Conservation (phyloP, 2,797 vertebrate genomes). For the Centropyge bicolor region DNA sequence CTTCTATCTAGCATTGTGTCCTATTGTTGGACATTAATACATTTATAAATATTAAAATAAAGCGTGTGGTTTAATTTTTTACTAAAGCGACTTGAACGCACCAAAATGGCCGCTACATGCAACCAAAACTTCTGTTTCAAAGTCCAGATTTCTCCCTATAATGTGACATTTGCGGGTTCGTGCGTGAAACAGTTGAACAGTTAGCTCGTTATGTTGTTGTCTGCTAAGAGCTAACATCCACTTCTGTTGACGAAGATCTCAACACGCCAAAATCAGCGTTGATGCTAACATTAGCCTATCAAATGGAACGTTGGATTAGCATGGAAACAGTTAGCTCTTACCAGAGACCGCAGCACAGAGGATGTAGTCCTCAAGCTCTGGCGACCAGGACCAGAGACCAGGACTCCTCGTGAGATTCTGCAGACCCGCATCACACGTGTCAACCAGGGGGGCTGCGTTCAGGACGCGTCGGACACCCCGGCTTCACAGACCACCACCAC, state of each 20-base stretch:
- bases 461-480: not conserved
- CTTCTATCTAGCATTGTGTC: not conserved
- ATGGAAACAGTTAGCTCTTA: not conserved
- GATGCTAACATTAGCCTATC: not conserved
- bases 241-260: accelerated
- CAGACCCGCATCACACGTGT: not conserved
- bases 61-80: no score
- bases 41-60: no score
- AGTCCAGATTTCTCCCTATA: not conserved
- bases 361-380: no score
- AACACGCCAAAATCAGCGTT: accelerated
- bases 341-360: not conserved
- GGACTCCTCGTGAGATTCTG: not conserved
- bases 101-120: not conserved
- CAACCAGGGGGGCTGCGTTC: not conserved
- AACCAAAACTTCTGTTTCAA: not conserved
- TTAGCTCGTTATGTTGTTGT: accelerated
- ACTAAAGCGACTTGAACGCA: not conserved
- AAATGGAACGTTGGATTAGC: no score
- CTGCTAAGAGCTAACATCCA: no score
- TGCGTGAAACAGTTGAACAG: not conserved
- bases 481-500: accelerated
- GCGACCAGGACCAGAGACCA: accelerated
- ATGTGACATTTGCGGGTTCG: accelerated
- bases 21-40: not conserved